These are phyloP conservation scores for Pollenia amentaria DNA, from an alignment of 2,888 invertebrate species.

Conservation along the genomic window DNA sequence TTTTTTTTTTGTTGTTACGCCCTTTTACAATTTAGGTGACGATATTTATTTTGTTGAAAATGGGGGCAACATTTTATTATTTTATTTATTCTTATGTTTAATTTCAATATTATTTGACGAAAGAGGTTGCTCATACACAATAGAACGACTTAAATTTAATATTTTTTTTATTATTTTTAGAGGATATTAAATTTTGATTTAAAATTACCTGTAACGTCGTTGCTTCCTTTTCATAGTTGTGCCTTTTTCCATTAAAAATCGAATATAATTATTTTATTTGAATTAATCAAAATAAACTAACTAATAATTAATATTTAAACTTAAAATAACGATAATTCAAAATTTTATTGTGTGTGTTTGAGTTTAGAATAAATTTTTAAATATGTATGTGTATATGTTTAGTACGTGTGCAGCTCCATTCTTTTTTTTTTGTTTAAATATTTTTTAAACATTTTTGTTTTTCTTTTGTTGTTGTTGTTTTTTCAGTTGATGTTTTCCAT, in stretches of 20 bases:
- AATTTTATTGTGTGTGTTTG: slow-evolving; percentile 35
- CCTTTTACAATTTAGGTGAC: too few species aligned
- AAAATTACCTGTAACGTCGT: slow-evolving; percentile 86
- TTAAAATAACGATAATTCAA: slow-evolving; percentile 34
- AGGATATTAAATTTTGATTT: background rate
- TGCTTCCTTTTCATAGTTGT: slow-evolving; percentile 86
- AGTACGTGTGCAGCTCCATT: slow-evolving; percentile 67
- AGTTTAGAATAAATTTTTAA: slow-evolving; percentile 3
- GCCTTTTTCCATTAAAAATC: slow-evolving; percentile 82
- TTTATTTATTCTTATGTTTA: too few species aligned
- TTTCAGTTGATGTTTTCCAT: slow-evolving; percentile 48
- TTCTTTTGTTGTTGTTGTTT: slow-evolving; percentile 42
- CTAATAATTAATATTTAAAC: slow-evolving; percentile 45
- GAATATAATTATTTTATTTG: slow-evolving; percentile 13
- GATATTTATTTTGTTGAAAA: too few species aligned
- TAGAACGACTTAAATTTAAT: too few species aligned
- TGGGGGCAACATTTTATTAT: too few species aligned
- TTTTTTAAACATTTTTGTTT: slow-evolving; percentile 53
- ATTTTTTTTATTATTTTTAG: background rate
- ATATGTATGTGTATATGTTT: slow-evolving; percentile 29
- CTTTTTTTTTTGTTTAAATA: slow-evolving; percentile 52
- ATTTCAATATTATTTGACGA: too few species aligned
- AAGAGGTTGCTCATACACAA: too few species aligned
- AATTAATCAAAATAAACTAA: slow-evolving; percentile 20
- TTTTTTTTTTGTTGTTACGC: too few species aligned